These are phyloP conservation scores for Conopomorpha cramerella DNA, from an alignment of 1,140 invertebrate genomes.

Conservation along the genomic window DNA sequence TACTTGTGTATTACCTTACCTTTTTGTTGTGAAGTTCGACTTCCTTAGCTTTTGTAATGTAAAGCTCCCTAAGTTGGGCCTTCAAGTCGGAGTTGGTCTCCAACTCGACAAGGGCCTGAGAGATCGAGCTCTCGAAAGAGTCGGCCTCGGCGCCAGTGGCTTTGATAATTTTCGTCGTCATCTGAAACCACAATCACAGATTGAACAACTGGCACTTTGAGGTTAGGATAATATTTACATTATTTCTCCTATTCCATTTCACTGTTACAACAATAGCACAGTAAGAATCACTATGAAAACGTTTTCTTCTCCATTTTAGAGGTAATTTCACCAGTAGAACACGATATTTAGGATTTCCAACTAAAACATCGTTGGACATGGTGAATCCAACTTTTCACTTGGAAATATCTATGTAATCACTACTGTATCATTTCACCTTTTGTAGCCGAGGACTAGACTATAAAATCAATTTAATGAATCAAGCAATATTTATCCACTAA, in stretches of 20 bases:
- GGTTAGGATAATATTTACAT: slow-evolving; percentile 21
- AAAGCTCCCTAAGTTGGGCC: slow-evolving; percentile 91
- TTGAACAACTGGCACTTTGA: slow-evolving; percentile 16
- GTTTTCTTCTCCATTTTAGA: not conserved
- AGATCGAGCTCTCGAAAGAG: slow-evolving; percentile 88
- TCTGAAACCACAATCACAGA: slow-evolving; percentile 62
- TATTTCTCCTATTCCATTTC: slow-evolving; percentile 3
- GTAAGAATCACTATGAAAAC: not conserved
- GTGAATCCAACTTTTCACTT: slow-evolving; percentile 22
- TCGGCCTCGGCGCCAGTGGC: slow-evolving; percentile 86
- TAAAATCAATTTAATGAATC: slow-evolving; percentile 7
- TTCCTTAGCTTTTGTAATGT: slow-evolving; percentile 96
- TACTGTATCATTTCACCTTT: slow-evolving; percentile 30
- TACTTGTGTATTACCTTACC: too few relatives aligned
- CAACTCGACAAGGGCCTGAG: slow-evolving; percentile 93
- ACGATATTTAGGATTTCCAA: too few relatives aligned
- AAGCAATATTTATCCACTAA: slow-evolving; percentile 22
- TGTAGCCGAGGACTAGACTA: slow-evolving; percentile 8
- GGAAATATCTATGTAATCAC: slow-evolving; percentile 43
- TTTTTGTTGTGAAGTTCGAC: slow-evolving; percentile 93
- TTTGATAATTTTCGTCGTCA: slow-evolving; percentile 92
- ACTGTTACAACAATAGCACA: slow-evolving; percentile 1
- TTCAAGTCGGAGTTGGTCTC: slow-evolving; percentile 98
- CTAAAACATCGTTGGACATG: slow-evolving; percentile 46
- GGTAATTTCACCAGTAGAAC: slow-evolving; percentile 12